Evolutionary conservation across 2,797 vertebrate genomes (phyloP).

Genomic region (Sternotherus odoratus): DNA sequence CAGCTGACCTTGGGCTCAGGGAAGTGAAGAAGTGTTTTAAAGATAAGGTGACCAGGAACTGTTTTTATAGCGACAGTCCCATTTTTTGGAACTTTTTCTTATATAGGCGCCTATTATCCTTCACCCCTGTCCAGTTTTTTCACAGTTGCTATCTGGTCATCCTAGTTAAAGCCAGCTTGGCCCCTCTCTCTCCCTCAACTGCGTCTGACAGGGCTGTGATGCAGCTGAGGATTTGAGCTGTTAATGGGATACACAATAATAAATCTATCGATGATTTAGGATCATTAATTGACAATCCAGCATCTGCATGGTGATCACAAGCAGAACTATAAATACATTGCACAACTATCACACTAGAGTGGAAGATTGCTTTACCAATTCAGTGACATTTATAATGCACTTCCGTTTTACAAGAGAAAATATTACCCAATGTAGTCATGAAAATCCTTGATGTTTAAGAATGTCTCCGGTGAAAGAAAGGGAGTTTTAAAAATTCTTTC

Average conservation of each 20-base stretch:
- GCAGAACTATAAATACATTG: neutral
- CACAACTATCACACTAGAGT: neutral
- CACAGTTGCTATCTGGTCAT: too few species aligned
- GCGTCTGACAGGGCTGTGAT: neutral
- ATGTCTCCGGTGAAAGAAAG: conserved; percentile 56
- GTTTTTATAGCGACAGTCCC: too few species aligned
- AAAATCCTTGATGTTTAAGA: conserved; percentile 81
- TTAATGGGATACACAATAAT: neutral
- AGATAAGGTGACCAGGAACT: too few species aligned
- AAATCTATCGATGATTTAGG: neutral
- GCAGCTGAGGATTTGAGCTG: neutral
- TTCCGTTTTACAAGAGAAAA: neutral
- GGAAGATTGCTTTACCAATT: neutral
- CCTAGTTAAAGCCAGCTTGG: neutral
- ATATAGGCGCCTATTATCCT: too few species aligned
- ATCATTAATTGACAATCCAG: neutral
- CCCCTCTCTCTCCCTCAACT: neutral
- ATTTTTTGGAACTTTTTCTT: too few species aligned
- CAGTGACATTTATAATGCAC: neutral
- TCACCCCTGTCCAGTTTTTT: too few species aligned
- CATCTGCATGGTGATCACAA: neutral
- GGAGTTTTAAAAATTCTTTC: conserved; percentile 80
- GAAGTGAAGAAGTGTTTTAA: neutral
- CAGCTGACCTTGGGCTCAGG: neutral
- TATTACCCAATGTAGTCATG: conserved; percentile 78